Evolutionary conservation across 1,140 invertebrate genomes (phyloP), one percentile per base, ranked within the genome.

Genomic region (Musca domestica): DNA sequence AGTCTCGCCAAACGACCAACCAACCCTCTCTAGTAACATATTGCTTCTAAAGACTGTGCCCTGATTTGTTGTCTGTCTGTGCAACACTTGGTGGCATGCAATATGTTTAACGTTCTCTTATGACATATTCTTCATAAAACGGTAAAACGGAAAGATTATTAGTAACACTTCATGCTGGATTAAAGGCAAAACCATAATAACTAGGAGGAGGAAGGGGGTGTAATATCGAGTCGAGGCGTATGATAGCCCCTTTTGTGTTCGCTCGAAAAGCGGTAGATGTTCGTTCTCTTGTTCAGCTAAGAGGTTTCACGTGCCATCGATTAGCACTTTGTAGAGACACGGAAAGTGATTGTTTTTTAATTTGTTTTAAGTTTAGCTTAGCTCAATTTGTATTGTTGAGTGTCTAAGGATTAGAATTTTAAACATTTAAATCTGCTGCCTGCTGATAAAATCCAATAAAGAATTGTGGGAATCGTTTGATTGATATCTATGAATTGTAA

Each of bases 131-230:
- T 25, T 19, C 17, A 51, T 66, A 51, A 52, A 25, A n/a, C 6
- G 23, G 48, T 48, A 27, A n/a, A 23, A 15, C 34, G 27, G 47
- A 25, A 22, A 48, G 46, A 23, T 76, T 72, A 78, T 78, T 78
- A 68, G 76, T 73, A 74, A 78, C 76, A 78, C 76, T 78, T 78
- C 76, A 78, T 74, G 76, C 75, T 69, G 71, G 49, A 78, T 78
- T 74, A 76, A 58, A 41, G 34, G 34, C 34, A 41, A 41, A 12
- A 12, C 10, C 34, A 12, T 41, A 12, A 7, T 41, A 9, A 17
- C 15, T 0, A 19, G 17, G 5, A 51, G 4, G 12, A 9, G n/a
- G n/a, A n/a, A n/a, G 49, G n/a, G 49, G 49, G 49, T 51, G 49
- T 22, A 5, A 20, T 19, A 51, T 2, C n/a, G 61, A 46, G 7